Base-by-base conservation (phyloP, 2,888 invertebrate genomes). In the Torymus aiolomorphi region DNA sequence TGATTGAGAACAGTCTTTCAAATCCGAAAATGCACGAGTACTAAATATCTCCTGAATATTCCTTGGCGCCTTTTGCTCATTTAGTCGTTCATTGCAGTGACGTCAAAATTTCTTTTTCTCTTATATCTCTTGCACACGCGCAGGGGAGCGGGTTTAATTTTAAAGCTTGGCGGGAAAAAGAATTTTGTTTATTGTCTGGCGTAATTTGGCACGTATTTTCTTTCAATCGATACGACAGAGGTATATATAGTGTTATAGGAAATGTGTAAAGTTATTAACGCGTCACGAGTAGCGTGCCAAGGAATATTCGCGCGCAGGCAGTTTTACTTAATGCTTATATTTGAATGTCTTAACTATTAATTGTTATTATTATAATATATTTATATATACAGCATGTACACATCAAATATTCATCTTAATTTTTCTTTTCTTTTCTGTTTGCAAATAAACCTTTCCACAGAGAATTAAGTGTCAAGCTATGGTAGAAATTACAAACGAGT, bases 1-100 rank as follows among this genome's bases (percentile, higher is more conserved):
- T 85, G 83, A 86, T 83, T 80, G 82, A 86, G 78, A 86, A 83
- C 86, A 86, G 86, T 87, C 86, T 86, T 87, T 85, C 83, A 82
- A 83, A 82, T 84, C 83, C 83, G 42, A 42, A 84, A 86, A 85
- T 84, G 85, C 85, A 84, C 84, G 80, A 79, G 77, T 82, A 80
- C 83, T 82, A 78, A 59, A 77, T 62, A 42, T 42, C 8, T 42
- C 42, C 42, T 51, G 77, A 78, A 72, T 80, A 82, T 81, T 76
- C 80, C 78, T 81, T 80, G 77, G 80, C 54, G 42, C 42, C 42
- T 5, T 42, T 42, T 8, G 42, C 42, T 42, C 42, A 42, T 42
- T 42, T 42, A 42, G 5, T 42, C 42, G 42, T 24, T 51, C 12
- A 57, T 13, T 61, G 20, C 20, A 42, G 42, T 49, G n/a, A 61